phyloP scores from a whole-genome alignment of 1,140 invertebrate species.

The Lethrus apterus region DNA sequence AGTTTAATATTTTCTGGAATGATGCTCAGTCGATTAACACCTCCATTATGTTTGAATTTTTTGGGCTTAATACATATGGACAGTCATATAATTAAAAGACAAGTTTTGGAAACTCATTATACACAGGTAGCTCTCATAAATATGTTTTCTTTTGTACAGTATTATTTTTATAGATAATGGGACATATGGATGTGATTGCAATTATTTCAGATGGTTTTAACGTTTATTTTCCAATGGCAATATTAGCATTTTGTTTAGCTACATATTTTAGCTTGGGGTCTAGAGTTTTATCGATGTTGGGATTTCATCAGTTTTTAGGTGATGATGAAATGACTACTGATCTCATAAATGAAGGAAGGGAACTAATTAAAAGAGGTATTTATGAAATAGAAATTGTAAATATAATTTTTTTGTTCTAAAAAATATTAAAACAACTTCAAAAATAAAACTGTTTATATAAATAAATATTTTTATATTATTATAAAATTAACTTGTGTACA shows the following conservation, averaged over 20 bases:
- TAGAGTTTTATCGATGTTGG: slow-evolving; percentile 76
- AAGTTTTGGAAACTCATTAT: slow-evolving; percentile 77
- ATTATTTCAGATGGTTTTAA: slow-evolving; percentile 98
- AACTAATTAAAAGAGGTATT: slow-evolving; percentile 77
- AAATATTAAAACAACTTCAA: no score
- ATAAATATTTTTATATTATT: no score
- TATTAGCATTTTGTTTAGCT: slow-evolving; percentile 86
- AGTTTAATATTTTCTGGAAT: slow-evolving; percentile 97
- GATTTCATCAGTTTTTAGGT: slow-evolving; percentile 92
- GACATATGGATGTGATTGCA: slow-evolving; percentile 96
- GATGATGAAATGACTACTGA: slow-evolving; percentile 91
- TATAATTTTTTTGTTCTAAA: no score
- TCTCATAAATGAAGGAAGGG: slow-evolving; percentile 85
- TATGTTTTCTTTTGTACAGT: not conserved
- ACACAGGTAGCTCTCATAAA: slow-evolving; percentile 58
- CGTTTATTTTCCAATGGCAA: slow-evolving; percentile 97
- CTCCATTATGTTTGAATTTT: slow-evolving; percentile 98
- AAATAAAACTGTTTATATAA: no score
- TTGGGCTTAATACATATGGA: slow-evolving; percentile 97
- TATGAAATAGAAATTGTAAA: slow-evolving; percentile 3
- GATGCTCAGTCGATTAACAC: slow-evolving; percentile 94
- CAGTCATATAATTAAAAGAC: slow-evolving; percentile 84
- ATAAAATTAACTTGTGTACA: no score
- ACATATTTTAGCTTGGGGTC: slow-evolving; percentile 95
- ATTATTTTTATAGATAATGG: slow-evolving; percentile 79